phyloP scores from a whole-genome alignment of 2,888 invertebrate genomes.

The Hofmannophila pseudospretella region DNA sequence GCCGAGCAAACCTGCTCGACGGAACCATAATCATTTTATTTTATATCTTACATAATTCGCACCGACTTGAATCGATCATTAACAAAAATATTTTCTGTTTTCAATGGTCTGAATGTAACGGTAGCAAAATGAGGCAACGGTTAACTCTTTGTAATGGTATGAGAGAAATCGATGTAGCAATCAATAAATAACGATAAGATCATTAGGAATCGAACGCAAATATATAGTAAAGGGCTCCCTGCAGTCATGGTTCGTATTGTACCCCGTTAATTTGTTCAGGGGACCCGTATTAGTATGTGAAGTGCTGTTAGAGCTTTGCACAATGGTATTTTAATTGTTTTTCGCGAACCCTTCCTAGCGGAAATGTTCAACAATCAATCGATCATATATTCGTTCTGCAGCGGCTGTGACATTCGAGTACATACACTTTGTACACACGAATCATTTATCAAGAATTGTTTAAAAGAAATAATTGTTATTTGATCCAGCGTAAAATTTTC shows the following conservation, averaged over 20 bases:
- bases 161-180: constrained; percentile 28
- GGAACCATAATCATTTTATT: constrained; percentile 10
- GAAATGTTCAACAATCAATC: constrained; percentile 51
- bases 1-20: constrained; percentile 28
- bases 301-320: constrained; percentile 42
- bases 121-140: constrained; percentile 30
- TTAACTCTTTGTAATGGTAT: constrained; percentile 49
- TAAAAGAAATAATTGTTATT: constrained; percentile 7
- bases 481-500: constrained; percentile 26
- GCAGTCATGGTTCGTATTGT: constrained; percentile 29
- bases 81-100: constrained; percentile 22
- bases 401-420: constrained; percentile 31
- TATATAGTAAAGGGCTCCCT: constrained; percentile 44
- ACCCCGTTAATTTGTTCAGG: constrained; percentile 41
- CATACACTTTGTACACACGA: constrained; percentile 13
- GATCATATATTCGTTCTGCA: constrained; percentile 65
- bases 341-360: constrained; percentile 44
- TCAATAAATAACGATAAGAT: constrained; percentile 51
- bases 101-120: constrained; percentile 4
- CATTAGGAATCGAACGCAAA: constrained; percentile 59
- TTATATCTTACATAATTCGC: constrained; percentile 33
- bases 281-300: constrained; percentile 35
- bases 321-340: constrained; percentile 64
- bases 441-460: constrained; percentile 42
- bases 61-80: constrained; percentile 20